Conservation (phyloP, 2,113 vertebrate species). For the Lontra canadensis region DNA sequence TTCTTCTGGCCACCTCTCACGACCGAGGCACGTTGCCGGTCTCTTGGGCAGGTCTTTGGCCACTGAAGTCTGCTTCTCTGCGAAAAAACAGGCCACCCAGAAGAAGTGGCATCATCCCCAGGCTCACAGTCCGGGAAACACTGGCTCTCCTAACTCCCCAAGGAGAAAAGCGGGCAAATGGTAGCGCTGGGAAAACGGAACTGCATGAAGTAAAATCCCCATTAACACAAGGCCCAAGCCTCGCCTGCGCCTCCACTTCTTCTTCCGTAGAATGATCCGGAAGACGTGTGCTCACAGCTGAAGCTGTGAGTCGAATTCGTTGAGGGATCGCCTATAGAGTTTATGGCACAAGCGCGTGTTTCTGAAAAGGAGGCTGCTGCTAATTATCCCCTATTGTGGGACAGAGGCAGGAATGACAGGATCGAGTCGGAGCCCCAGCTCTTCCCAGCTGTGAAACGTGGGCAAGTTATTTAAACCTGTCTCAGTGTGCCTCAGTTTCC, state of each 20-base stretch:
- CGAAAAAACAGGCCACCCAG: background rate
- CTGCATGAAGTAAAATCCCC: background rate
- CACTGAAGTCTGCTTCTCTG: background rate
- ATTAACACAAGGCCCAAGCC: no score
- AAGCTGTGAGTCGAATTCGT: background rate
- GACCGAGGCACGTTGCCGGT: background rate
- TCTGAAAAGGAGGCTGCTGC: background rate
- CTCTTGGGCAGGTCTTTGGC: background rate
- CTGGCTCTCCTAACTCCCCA: background rate
- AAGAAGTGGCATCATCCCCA: background rate
- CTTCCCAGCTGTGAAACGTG: background rate
- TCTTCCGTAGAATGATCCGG: rapidly evolving
- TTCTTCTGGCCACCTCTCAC: background rate
- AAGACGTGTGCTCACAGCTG: background rate
- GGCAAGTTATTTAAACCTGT: background rate
- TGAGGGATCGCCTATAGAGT: rapidly evolving
- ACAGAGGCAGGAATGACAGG: background rate
- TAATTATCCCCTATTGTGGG: rapidly evolving
- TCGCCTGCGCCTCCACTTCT: background rate
- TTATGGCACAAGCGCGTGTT: background rate
- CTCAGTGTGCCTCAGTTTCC: background rate
- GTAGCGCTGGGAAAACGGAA: rapidly evolving
- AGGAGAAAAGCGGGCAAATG: rapidly evolving
- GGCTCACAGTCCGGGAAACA: background rate
- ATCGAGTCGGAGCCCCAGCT: background rate